Evolutionary conservation across 1,140 invertebrate species (phyloP).

Genomic region (Berghia stephanieae): DNA sequence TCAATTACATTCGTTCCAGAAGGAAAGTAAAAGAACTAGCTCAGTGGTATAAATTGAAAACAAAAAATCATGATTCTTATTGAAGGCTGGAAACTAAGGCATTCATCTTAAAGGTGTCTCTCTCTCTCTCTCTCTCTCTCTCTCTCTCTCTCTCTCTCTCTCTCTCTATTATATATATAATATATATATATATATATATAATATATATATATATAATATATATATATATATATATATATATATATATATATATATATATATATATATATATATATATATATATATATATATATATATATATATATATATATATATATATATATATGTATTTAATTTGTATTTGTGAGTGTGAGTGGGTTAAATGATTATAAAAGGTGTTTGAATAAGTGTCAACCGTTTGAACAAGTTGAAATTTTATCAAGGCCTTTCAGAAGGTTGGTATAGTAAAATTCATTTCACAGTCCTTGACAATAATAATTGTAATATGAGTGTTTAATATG

Average conservation of each 20-base stretch:
- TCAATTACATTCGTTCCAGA: not conserved
- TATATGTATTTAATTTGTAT: not conserved
- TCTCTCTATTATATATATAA: not conserved
- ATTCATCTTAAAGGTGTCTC: not conserved
- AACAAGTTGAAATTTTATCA: no score
- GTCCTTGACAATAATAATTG: no score
- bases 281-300: not conserved
- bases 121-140: slow-evolving; percentile 8
- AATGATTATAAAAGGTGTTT: no score
- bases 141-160: not conserved
- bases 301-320: not conserved
- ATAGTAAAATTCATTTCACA: no score
- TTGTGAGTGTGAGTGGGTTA: no score
- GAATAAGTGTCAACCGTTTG: no score
- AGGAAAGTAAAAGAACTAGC: no score
- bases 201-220: not conserved
- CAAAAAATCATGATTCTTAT: no score
- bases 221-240: not conserved
- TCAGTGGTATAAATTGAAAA: no score
- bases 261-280: not conserved
- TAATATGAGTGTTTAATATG: no score
- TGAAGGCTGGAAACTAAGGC: no score
- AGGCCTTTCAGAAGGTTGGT: no score
- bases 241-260: not conserved
- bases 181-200: not conserved